Conservation (phyloP, 2,888 invertebrate genomes). For the Neuroscelio doddi region DNA sequence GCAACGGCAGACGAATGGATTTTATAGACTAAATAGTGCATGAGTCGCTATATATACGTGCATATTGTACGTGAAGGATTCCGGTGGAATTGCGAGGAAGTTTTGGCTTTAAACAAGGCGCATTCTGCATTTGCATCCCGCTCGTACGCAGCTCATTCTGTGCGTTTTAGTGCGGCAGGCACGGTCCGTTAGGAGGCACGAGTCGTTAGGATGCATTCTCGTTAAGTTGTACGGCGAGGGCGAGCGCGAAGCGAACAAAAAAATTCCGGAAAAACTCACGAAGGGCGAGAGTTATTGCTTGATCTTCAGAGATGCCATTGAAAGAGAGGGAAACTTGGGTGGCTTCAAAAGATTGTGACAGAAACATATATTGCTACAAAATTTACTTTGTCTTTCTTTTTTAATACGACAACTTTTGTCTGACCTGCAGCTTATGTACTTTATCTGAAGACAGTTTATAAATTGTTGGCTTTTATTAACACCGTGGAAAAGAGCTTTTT, state of each 20-base stretch:
- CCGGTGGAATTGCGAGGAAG: no score
- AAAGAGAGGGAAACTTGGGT: slow-evolving; percentile 21
- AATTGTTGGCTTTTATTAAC: slow-evolving; percentile 16
- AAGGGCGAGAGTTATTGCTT: slow-evolving; percentile 21
- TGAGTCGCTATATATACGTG: slow-evolving; percentile 7
- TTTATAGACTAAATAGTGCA: slow-evolving; percentile 36
- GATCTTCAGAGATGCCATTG: slow-evolving; percentile 24
- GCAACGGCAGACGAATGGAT: slow-evolving; percentile 34
- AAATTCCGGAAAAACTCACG: slow-evolving; percentile 17
- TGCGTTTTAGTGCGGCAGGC: slow-evolving; percentile 13
- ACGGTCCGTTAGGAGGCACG: slow-evolving; percentile 38
- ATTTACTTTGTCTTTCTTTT: slow-evolving; percentile 33
- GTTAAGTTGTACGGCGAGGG: slow-evolving; percentile 36
- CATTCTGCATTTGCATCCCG: background rate
- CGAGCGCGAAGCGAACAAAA: slow-evolving; percentile 31
- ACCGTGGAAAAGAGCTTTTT: slow-evolving; percentile 12
- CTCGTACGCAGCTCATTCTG: slow-evolving; percentile 9
- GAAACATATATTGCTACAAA: slow-evolving; percentile 28
- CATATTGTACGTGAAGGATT: slow-evolving; percentile 17
- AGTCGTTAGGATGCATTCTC: slow-evolving; percentile 37
- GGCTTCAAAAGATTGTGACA: slow-evolving; percentile 26
- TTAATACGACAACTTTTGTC: slow-evolving; percentile 39
- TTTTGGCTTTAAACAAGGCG: no score
- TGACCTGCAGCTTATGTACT: slow-evolving; percentile 43
- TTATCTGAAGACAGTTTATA: slow-evolving; percentile 21